Evolutionary conservation across 2,797 vertebrate species (phyloP).

Genomic region (Diplodus sargus): DNA sequence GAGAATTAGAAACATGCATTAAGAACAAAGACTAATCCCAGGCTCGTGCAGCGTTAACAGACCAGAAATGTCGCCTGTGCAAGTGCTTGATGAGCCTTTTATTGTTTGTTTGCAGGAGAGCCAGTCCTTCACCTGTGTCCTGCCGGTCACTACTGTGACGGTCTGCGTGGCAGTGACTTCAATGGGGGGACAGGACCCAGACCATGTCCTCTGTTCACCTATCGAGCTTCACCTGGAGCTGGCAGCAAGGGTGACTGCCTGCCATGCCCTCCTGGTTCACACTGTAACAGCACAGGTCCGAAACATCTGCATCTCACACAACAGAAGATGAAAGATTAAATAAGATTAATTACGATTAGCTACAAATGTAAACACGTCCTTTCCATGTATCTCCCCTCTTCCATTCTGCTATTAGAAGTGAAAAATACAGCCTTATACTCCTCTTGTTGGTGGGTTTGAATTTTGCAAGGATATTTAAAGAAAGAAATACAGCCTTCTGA

Average conservation of each 20-base stretch:
- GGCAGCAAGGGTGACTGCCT: conserved; percentile 86
- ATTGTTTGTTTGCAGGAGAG: conserved; percentile 80
- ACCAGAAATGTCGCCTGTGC: not conserved
- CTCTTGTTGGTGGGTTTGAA: conserved; percentile 22
- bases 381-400: not conserved
- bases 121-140: conserved; percentile 84
- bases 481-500: conserved; percentile 22
- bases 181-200: conserved; percentile 77
- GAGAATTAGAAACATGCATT: conserved; percentile 5
- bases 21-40: not conserved
- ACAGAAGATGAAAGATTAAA: too few relatives aligned
- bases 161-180: conserved; percentile 75
- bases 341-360: not conserved
- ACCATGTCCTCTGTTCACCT: conserved; percentile 88
- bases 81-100: not conserved
- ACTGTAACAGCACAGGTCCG: conserved; percentile 88
- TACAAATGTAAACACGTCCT: not conserved
- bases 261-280: conserved; percentile 87
- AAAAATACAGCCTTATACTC: conserved; percentile 5
- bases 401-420: conserved; percentile 1
- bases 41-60: not conserved
- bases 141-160: conserved; percentile 89
- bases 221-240: conserved; percentile 83
- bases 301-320: conserved; percentile 7
- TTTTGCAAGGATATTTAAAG: conserved; percentile 41